Evolutionary conservation across 2,797 vertebrate species (phyloP), one percentile per base, ranked within the genome.

Genomic region (Sebastes nivosus): DNA sequence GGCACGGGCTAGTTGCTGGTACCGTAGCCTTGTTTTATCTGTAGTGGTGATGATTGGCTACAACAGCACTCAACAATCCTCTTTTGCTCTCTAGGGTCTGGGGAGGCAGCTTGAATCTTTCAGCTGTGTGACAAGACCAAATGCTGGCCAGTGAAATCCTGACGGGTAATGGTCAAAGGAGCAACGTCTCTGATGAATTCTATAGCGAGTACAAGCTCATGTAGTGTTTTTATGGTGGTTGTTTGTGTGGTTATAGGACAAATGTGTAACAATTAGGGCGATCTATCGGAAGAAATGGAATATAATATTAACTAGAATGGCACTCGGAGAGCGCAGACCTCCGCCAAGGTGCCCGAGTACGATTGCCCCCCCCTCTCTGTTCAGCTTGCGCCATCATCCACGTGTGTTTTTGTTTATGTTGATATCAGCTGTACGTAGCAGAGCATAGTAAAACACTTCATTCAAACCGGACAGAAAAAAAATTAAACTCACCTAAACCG

Each of bases 11-110:
- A 34, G 52, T 72, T 79, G 64, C 75, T 59, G 74, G 67, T 74
- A 71, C 73, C 57, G 38, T 65, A 77, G 88, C 73, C 88, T 88
- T 67, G 82, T 84, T 90, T 89, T 79, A 87, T 90, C 84, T 77
- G 65, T 55, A 50, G 72, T 16, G 75, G 71, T 59, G 69, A 86
- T 80, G 88, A 85, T 80, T 77, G 84, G 72, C 80, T 89, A 77
- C 65, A 83, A 75, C 65, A 75, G 77, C 79, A 84, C 86, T 72
- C 71, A 65, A 86, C 77, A 80, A 77, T 84, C 75, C 74, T 80
- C 52, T 69, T 75, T 72, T 63, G 58, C 68, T 80, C 79, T 88
- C 59, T 67, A 61, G 64, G 80, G 68, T 69, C 66, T 42, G 27
- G 14, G 60, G 52, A 69, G 58, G 54, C 50, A 50, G 75, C 34